A percentile compares a stretch with the other conserved stretches of the same genome.
These are phyloP conservation scores for Pyxicephalus adspersus DNA, from an alignment of 2,113 vertebrate genomes.

Conservation along the genomic window DNA sequence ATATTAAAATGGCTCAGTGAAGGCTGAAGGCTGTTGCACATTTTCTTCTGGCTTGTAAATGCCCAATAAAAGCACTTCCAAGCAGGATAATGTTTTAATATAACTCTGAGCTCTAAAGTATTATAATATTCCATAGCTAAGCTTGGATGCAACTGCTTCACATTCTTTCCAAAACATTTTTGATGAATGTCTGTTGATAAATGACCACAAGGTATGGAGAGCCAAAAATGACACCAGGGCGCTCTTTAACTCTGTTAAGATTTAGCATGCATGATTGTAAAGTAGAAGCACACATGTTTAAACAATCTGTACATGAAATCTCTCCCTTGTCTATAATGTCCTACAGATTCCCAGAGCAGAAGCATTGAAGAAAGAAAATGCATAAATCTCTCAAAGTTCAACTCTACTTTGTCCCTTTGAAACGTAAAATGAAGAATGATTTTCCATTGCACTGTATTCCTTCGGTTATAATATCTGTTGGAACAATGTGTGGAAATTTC, in stretches of 20 bases:
- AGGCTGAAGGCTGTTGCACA: neutral
- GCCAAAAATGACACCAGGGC: slow-evolving; percentile 46
- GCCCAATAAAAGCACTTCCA: slow-evolving; percentile 1
- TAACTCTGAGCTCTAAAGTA: slow-evolving; percentile 13
- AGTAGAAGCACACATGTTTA: slow-evolving; percentile 69
- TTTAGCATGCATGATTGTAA: slow-evolving; percentile 42
- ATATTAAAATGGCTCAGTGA: slow-evolving; percentile 18
- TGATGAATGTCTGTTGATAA: slow-evolving; percentile 47
- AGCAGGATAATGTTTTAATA: slow-evolving; percentile 43
- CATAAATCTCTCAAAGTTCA: slow-evolving; percentile 59
- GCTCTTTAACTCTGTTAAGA: slow-evolving; percentile 16
- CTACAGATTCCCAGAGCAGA: slow-evolving; percentile 59
- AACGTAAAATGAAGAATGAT: slow-evolving; percentile 58
- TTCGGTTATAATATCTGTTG: slow-evolving; percentile 26
- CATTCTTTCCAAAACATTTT: slow-evolving; percentile 42
- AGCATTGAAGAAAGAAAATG: slow-evolving; percentile 57
- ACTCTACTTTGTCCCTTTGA: slow-evolving; percentile 60
- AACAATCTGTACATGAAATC: slow-evolving; percentile 69
- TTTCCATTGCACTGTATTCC: slow-evolving; percentile 45
- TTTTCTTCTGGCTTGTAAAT: neutral
- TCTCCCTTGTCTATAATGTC: slow-evolving; percentile 58
- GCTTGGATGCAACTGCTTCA: slow-evolving; percentile 36
- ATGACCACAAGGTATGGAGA: slow-evolving; percentile 26
- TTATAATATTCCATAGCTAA: slow-evolving; percentile 30
- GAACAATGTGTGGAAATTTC: slow-evolving; percentile 45